Conservation (phyloP, 2,797 vertebrate genomes). For the Phyllotis vaccarum region DNA sequence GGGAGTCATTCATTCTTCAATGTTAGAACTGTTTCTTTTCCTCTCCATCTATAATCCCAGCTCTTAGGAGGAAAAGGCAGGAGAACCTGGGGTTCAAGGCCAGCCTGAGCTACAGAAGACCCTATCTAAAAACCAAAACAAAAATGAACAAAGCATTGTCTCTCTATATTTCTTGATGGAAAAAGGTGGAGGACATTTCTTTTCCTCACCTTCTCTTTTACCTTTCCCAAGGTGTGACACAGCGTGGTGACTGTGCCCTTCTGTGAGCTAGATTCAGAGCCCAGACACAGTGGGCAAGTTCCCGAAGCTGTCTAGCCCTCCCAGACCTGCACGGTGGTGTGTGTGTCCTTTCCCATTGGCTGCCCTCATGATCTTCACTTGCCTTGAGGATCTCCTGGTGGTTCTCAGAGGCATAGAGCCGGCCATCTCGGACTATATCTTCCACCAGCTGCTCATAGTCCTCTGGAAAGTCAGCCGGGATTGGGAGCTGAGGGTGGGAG, state of each 20-base stretch:
- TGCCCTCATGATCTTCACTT: slow-evolving; percentile 48
- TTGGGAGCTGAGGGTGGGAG: not conserved
- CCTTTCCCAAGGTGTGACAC: not conserved
- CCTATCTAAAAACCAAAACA: not conserved
- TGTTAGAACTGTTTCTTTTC: slow-evolving; percentile 40
- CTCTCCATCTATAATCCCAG: not conserved
- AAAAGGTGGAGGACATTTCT: not conserved
- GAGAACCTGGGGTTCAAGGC: not conserved
- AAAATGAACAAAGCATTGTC: not conserved
- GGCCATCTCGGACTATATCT: slow-evolving; percentile 97
- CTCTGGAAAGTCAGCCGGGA: slow-evolving; percentile 88
- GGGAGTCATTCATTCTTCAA: not conserved
- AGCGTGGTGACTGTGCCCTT: not conserved
- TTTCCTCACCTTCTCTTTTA: not conserved
- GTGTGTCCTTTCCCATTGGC: not conserved
- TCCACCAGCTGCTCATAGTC: slow-evolving; percentile 99
- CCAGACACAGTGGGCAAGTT: not conserved
- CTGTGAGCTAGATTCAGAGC: not conserved
- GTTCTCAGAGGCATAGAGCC: slow-evolving; percentile 98
- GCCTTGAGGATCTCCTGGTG: slow-evolving; percentile 99
- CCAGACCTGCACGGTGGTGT: not conserved
- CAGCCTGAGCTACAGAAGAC: not conserved
- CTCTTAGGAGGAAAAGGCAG: not conserved
- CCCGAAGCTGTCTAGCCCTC: too few species aligned
- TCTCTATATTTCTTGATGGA: not conserved